Conservation (phyloP, 2,797 vertebrate species). For the Cichlasoma orientale region DNA sequence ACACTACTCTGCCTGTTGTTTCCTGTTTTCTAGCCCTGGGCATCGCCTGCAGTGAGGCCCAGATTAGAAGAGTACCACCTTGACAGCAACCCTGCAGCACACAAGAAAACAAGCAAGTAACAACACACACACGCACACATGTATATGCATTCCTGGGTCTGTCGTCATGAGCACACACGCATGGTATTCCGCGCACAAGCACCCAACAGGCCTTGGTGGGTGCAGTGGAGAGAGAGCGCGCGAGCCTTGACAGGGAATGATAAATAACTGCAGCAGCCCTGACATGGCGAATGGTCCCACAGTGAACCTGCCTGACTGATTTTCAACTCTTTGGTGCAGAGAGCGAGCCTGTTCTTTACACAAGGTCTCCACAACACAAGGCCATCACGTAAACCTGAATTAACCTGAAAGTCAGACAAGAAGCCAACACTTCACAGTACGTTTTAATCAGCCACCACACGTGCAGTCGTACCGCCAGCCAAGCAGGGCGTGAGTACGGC, state of each 20-base stretch:
- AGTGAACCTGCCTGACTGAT: constrained; percentile 39
- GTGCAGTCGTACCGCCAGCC: not conserved
- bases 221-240: constrained; percentile 45
- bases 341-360: not conserved
- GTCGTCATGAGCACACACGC: constrained; percentile 35
- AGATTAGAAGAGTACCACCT: constrained; percentile 35
- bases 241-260: constrained; percentile 64
- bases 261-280: constrained; percentile 73
- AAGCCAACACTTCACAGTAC: not conserved
- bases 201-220: constrained; percentile 42
- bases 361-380: not conserved
- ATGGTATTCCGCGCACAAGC: constrained; percentile 20
- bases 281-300: constrained; percentile 52
- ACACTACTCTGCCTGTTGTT: constrained; percentile 25
- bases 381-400: not conserved
- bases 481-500: not conserved
- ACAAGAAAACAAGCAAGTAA: not conserved
- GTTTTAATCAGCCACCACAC: not conserved
- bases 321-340: constrained; percentile 35
- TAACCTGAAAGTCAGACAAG: not conserved
- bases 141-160: not conserved
- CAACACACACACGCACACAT: not conserved
- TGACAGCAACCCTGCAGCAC: constrained; percentile 44
- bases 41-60: constrained; percentile 38
- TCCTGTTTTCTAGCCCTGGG: constrained; percentile 40